Conservation (phyloP, 1,140 invertebrate genomes). For the Glossosoma conforme region DNA sequence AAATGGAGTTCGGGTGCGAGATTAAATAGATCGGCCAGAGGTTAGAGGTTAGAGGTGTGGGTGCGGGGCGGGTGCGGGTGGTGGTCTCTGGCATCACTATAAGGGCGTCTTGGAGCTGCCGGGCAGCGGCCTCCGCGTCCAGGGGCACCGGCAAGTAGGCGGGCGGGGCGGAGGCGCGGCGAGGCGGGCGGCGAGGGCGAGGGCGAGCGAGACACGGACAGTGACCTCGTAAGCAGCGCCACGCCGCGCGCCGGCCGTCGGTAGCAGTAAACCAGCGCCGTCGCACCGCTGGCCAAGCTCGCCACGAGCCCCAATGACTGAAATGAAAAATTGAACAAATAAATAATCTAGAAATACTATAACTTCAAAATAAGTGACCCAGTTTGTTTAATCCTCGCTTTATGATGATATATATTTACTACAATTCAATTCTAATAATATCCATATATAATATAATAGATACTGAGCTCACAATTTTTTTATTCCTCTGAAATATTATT, state of each 20-base stretch:
- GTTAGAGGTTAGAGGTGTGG: background rate
- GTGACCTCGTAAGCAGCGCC: slow-evolving; percentile 6
- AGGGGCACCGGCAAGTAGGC: slow-evolving; percentile 22
- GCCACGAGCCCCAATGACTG: slow-evolving; percentile 29
- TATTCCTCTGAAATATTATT: no score
- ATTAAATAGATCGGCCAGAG: no score
- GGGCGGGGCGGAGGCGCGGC: slow-evolving; percentile 5
- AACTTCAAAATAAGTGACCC: no score
- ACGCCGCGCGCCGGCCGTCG: slow-evolving; percentile 6
- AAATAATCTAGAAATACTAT: background rate
- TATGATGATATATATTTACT: no score
- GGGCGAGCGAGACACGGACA: slow-evolving; percentile 16
- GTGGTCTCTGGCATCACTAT: slow-evolving; percentile 24
- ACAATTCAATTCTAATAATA: no score
- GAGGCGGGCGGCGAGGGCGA: slow-evolving; percentile 14
- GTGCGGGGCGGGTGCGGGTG: no score
- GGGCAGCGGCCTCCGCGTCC: slow-evolving; percentile 26
- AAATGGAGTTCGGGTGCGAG: no score
- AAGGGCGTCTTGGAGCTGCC: slow-evolving; percentile 28
- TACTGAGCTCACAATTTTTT: no score
- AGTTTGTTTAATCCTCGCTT: no score
- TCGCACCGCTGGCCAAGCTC: slow-evolving; percentile 19
- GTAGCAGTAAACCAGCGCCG: slow-evolving; percentile 28
- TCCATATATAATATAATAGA: no score
- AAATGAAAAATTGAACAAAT: background rate